These are phyloP conservation scores for Drosophila saltans DNA, from an alignment of 1,140 invertebrate genomes.

Conservation along the genomic window DNA sequence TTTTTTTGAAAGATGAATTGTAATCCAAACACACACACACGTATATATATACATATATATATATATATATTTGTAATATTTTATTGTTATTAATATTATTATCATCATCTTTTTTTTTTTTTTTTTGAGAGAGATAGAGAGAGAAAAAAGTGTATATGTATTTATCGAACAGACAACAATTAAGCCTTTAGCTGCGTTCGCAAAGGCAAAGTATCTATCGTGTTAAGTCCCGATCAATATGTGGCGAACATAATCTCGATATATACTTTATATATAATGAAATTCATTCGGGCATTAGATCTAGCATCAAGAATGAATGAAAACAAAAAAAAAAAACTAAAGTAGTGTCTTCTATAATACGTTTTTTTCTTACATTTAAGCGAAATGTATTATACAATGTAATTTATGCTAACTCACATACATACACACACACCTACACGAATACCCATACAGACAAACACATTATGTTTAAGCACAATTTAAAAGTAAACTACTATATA, in stretches of 20 bases:
- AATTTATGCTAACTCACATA: constrained; percentile 19
- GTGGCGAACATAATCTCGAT: not conserved
- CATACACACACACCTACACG: constrained; percentile 23
- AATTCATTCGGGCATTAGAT: not conserved
- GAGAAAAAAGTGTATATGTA: not conserved
- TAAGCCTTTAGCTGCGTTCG: not conserved
- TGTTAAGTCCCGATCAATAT: not conserved
- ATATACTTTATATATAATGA: not conserved
- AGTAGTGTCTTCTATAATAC: constrained; percentile 18
- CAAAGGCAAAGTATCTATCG: not conserved
- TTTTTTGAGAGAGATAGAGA: not conserved
- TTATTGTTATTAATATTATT: constrained; percentile 53
- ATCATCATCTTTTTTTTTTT: constrained; percentile 12
- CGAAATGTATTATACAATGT: constrained; percentile 24
- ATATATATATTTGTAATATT: constrained; percentile 34
- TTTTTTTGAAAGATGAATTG: not conserved
- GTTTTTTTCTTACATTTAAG: constrained; percentile 14
- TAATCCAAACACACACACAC: not conserved
- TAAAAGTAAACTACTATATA: constrained; percentile 9
- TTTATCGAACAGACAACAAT: not conserved
- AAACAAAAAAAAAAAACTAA: constrained; percentile 3
- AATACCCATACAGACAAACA: constrained; percentile 14
- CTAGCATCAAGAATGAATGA: not conserved
- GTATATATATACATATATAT: constrained; percentile 1
- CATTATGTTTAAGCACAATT: constrained; percentile 32